These are phyloP conservation scores for Stegophylla sp. DNA, from an alignment of 2,888 invertebrate species.

Conservation along the genomic window DNA sequence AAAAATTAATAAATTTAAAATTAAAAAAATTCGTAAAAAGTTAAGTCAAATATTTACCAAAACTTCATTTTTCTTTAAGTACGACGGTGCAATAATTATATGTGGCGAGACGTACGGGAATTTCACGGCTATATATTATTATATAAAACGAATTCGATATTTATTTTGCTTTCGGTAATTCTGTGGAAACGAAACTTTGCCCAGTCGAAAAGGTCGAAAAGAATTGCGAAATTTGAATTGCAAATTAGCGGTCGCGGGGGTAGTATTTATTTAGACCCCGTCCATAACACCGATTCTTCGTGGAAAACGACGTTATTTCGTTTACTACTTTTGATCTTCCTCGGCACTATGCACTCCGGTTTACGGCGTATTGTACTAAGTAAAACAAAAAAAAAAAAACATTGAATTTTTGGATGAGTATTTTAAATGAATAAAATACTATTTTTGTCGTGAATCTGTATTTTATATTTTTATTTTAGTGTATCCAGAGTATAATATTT, in stretches of 20 bases:
- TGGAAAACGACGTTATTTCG: background rate
- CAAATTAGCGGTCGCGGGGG: background rate
- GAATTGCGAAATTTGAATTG: constrained; percentile 8
- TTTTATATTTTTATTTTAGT: too few species aligned
- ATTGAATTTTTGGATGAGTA: too few species aligned
- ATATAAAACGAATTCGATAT: background rate
- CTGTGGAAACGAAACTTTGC: background rate
- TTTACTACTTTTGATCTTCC: too few species aligned
- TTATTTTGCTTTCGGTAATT: background rate
- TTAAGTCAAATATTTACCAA: background rate
- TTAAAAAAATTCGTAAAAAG: too few species aligned
- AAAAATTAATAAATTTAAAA: too few species aligned
- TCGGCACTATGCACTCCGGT: too few species aligned
- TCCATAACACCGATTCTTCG: background rate
- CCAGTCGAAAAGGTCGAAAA: background rate
- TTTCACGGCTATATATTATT: background rate
- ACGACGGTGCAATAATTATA: background rate
- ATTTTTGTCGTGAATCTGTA: too few species aligned
- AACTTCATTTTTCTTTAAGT: background rate
- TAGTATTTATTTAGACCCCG: background rate
- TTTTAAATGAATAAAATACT: too few species aligned
- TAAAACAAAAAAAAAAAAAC: too few species aligned
- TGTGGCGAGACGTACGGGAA: background rate
- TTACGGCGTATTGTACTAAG: too few species aligned
- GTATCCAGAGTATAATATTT: background rate